Evolutionary conservation across 2,888 invertebrate species (phyloP).

Genomic region (Brenthis daphne): DNA sequence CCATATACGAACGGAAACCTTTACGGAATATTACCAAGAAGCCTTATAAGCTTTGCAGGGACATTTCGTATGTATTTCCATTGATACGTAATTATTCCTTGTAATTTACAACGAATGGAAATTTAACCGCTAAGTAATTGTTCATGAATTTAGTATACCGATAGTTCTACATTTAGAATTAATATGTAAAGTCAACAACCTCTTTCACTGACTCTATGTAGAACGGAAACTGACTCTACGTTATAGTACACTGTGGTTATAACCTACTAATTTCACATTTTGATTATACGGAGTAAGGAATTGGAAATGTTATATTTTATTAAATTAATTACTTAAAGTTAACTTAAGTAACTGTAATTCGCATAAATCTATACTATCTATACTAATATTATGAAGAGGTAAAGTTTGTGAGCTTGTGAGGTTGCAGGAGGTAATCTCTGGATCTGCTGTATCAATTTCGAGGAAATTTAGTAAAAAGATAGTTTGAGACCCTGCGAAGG

Average conservation of each 20-base stretch:
- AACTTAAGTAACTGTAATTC: no score
- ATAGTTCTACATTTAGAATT: slow-evolving; percentile 2
- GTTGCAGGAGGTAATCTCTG: no score
- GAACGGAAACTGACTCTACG: neutral
- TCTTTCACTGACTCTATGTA: neutral
- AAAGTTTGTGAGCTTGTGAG: no score
- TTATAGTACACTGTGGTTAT: neutral
- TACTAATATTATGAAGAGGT: no score
- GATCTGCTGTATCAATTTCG: no score
- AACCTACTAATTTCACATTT: neutral
- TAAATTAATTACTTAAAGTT: neutral
- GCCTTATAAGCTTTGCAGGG: slow-evolving; percentile 33
- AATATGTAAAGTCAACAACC: slow-evolving; percentile 6
- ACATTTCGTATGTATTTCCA: slow-evolving; percentile 32
- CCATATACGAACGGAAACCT: slow-evolving; percentile 44
- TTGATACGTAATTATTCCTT: slow-evolving; percentile 17
- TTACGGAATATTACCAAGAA: slow-evolving; percentile 43
- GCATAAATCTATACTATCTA: no score
- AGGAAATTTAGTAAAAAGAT: no score
- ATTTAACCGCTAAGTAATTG: neutral
- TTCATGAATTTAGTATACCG: neutral
- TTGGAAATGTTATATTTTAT: neutral
- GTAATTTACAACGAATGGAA: neutral
- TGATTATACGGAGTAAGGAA: neutral
- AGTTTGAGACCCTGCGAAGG: no score